Base-by-base conservation (phyloP, 2,113 vertebrate species). In the Vimba vimba region DNA sequence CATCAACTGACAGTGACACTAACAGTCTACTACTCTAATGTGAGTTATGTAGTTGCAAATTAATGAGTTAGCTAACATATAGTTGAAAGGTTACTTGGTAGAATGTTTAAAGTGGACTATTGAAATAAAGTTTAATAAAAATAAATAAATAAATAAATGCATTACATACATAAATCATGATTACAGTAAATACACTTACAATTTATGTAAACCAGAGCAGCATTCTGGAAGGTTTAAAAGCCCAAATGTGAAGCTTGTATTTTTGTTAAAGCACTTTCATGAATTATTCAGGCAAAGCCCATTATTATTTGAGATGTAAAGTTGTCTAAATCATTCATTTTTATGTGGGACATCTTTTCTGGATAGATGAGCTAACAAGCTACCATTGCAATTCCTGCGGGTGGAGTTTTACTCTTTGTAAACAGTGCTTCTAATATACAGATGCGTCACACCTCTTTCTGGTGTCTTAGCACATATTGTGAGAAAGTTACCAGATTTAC, bases 231-330 rank as follows among this genome's bases (percentile, higher is more conserved):
- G 43, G 13, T 71, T 47, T 75, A 75, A 75, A 75, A 75, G 71
- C n/a, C 43, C 13, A 47, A 47, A 50, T 75, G 43, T 25, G 23
- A 47, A 74, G 71, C 71, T 47, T 47, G 2, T 9, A 71, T 47
- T 74, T 25, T 74, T 47, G 21, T 74, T 47, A 74, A 75, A 75
- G 39, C 71, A 75, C 71, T 50, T 75, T 27, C 43, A 47, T 75
- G 13, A 25, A 75, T 75, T 47, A 27, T 75, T 75, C n/a, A 47
- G 12, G n/a, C 43, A 50, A 27, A 75, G n/a, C 1, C 71, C 43
- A 47, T 74, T 74, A 75, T 47, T 75, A 15, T 75, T 13, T 75
- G 43, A 75, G 17, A 1, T 47, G 43, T 47, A 50, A 75, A 50
- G 11, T 75, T 75, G 71, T 75, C 12, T 50, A 47, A 75, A 27